phyloP scores from a whole-genome alignment of 1,140 invertebrate species.

The Bombus fervidus region DNA sequence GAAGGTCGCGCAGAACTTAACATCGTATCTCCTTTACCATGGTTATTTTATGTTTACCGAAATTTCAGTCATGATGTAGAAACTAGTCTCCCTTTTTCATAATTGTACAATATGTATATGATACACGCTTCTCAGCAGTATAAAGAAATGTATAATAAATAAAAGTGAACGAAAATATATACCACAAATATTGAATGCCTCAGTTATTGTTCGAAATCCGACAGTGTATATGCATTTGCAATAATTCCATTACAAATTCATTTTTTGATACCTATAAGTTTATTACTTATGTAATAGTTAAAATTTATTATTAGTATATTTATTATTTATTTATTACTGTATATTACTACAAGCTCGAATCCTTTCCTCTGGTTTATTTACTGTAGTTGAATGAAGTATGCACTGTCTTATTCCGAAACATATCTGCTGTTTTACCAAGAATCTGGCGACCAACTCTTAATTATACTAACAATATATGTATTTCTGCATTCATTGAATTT shows the following conservation, averaged over 20 bases:
- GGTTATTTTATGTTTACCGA: slow-evolving; percentile 37
- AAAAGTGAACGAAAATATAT: slow-evolving; percentile 33
- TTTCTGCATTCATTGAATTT: slow-evolving; percentile 45
- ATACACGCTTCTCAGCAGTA: slow-evolving; percentile 35
- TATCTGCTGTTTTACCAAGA: slow-evolving; percentile 58
- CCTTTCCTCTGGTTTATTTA: not conserved
- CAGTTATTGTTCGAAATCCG: slow-evolving; percentile 36
- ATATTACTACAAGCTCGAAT: not conserved
- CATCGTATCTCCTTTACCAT: slow-evolving; percentile 32
- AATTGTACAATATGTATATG: slow-evolving; percentile 62
- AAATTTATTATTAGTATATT: slow-evolving; percentile 9
- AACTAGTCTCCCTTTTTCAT: slow-evolving; percentile 38
- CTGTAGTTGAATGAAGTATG: slow-evolving; percentile 12
- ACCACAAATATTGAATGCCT: slow-evolving; percentile 26
- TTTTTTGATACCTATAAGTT: not conserved
- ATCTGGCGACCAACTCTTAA: slow-evolving; percentile 66
- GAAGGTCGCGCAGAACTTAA: slow-evolving; percentile 47
- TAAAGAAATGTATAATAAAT: slow-evolving; percentile 44
- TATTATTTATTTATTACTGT: not conserved
- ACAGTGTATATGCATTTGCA: slow-evolving; percentile 36
- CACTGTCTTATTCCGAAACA: slow-evolving; percentile 60
- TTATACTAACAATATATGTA: slow-evolving; percentile 58
- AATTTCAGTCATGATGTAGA: slow-evolving; percentile 48
- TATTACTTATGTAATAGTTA: slow-evolving; percentile 1
- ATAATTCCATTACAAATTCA: slow-evolving; percentile 22